phyloP scores from a whole-genome alignment of 2,888 invertebrate species.

The Drosophila dives region DNA sequence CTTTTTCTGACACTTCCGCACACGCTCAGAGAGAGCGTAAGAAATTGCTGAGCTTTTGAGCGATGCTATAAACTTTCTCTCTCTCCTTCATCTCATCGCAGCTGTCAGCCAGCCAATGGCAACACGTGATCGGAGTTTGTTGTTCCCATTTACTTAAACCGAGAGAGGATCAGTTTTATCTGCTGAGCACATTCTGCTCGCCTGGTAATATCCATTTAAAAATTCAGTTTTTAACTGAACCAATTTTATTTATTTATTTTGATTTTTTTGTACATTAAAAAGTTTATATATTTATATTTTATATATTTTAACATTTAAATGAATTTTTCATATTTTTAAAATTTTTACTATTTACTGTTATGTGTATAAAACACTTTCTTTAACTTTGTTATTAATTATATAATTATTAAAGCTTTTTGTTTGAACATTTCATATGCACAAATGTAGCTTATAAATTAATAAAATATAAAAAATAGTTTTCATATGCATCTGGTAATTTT shows the following conservation, averaged over 20 bases:
- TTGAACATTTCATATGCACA: neutral
- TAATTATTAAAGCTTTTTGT: neutral
- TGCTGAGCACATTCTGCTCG: slow-evolving; percentile 3
- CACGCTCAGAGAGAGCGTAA: neutral
- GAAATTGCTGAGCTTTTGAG: slow-evolving; percentile 2
- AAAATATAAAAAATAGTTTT: too few species aligned
- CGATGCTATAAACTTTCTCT: neutral
- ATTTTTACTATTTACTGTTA: too few species aligned
- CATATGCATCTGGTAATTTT: neutral
- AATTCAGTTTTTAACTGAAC: neutral
- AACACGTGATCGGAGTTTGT: neutral
- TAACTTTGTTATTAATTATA: neutral
- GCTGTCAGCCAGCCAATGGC: slow-evolving; percentile 11
- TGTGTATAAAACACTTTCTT: neutral
- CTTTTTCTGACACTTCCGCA: neutral
- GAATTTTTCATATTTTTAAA: too few species aligned
- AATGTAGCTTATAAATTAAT: neutral
- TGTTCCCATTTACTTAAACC: neutral
- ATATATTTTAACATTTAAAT: too few species aligned
- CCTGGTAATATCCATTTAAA: neutral
- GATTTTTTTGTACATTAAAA: too few species aligned
- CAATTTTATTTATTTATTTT: too few species aligned
- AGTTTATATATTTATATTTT: too few species aligned
- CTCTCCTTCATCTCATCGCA: neutral
- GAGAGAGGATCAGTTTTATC: neutral